These are phyloP conservation scores for Anguilla marmorata DNA, from an alignment of 2,797 vertebrate genomes.

Conservation along the genomic window DNA sequence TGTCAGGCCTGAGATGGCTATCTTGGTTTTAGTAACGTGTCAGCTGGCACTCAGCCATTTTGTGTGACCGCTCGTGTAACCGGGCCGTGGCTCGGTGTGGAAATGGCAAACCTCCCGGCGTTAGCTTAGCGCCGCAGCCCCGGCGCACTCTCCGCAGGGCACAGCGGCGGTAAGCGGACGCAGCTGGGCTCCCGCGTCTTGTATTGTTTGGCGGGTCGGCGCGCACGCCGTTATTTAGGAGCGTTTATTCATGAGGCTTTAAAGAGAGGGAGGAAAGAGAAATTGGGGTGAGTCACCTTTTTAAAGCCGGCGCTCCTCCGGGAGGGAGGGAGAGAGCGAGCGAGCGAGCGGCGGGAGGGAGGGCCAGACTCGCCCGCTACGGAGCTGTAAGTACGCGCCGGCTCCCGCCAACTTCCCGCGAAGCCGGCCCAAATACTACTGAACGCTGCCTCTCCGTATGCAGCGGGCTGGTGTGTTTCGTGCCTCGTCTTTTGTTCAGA, in stretches of 20 bases:
- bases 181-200: background rate
- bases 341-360: slow-evolving; percentile 20
- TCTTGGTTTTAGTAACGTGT: background rate
- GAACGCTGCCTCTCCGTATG: background rate
- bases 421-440: background rate
- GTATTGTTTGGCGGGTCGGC: background rate
- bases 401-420: background rate
- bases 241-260: slow-evolving; percentile 54
- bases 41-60: background rate
- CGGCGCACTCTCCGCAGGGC: background rate
- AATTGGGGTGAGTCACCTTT: slow-evolving; percentile 60
- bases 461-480: background rate
- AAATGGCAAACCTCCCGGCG: background rate
- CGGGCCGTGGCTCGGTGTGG: background rate
- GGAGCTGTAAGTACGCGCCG: background rate
- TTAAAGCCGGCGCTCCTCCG: slow-evolving; percentile 36
- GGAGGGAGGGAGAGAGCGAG: slow-evolving; percentile 40
- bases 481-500: background rate
- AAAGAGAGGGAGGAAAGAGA: slow-evolving; percentile 52
- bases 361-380: slow-evolving; percentile 34
- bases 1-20: background rate
- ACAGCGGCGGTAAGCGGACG: background rate
- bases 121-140: background rate
- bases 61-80: background rate
- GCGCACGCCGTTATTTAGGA: slow-evolving; percentile 51